These are phyloP conservation scores for Caranx ignobilis DNA, from an alignment of 2,113 vertebrate genomes.

Conservation along the genomic window DNA sequence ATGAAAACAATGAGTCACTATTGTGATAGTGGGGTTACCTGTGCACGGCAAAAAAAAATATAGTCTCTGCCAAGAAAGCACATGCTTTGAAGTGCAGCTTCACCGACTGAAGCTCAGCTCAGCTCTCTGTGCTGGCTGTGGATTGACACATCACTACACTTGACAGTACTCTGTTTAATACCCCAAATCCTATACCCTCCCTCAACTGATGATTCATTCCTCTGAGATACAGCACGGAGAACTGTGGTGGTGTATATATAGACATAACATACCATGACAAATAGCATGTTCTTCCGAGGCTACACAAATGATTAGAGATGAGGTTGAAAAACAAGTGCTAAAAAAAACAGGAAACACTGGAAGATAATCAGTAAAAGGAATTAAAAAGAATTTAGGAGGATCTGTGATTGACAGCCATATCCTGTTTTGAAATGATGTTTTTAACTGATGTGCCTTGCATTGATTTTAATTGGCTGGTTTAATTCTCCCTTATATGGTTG, in stretches of 20 bases:
- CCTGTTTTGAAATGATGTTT: constrained; percentile 4
- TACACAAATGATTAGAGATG: background rate
- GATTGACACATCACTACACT: background rate
- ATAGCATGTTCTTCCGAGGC: background rate
- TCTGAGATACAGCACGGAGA: background rate
- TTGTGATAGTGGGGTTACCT: constrained; percentile 13
- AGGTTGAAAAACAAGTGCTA: background rate
- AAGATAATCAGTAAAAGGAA: background rate
- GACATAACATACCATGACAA: background rate
- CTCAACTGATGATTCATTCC: constrained; percentile 17
- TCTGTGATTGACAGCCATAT: background rate
- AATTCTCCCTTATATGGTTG: background rate
- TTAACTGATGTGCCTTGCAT: background rate
- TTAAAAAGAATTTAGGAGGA: background rate
- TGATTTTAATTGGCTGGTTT: background rate
- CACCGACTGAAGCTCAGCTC: background rate
- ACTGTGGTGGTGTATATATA: background rate
- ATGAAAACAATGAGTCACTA: constrained; percentile 40
- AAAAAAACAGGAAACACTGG: background rate
- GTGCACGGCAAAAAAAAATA: background rate
- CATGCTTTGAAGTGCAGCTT: constrained; percentile 4
- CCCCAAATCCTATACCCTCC: background rate
- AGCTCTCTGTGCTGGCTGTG: background rate
- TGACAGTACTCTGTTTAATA: background rate
- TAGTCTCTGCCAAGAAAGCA: background rate